Evolutionary conservation across 1,140 invertebrate genomes (phyloP), one percentile per base, ranked within the genome.

Genomic region (Euwallacea similis): DNA sequence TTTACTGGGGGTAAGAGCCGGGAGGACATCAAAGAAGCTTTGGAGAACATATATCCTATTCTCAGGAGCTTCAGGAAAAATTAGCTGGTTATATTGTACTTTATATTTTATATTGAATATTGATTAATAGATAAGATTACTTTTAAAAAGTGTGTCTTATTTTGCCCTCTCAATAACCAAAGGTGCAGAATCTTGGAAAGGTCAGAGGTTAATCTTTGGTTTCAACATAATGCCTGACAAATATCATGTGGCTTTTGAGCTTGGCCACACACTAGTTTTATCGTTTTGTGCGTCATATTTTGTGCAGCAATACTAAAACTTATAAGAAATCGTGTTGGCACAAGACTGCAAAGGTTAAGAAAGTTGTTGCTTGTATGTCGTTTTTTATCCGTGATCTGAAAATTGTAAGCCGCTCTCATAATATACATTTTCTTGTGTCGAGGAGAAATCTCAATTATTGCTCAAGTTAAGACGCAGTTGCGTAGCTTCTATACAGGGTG

Each of bases 11-110:
- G 97, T 42, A 99, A 99, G 89, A 93, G 98, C 9, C 85, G 97
- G 74, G 89, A 92, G 84, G 97, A 99, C 86, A 99, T 99, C 71
- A 98, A 99, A 84, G 97, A 99, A 85, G 98, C 98, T 2, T 98
- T 99, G 87, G 96, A 98, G 80, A 98, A 98, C 81, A 99, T 99
- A 81, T 99, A 99, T 85, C 98, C 98, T 42, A 99, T 99, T 81
- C 83, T 99, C 70, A 99, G 98, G 84, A 97, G 96, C 83, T 99
- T 99, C 82, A 97, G 98, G 81, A 99, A 99, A 69, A 77, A 76
- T 55, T 81, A 61, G 46, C 43, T 13, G 7, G 21, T 59, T 46
- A 33, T 59, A 11, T 58, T 33, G 11, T 2, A 58, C 42, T 58
- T 46, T 62, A 2, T 47, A 46, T 2, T 50, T 50, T 50, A 50